Base-by-base conservation (phyloP, 2,797 vertebrate genomes). In the Rachycentron canadum region DNA sequence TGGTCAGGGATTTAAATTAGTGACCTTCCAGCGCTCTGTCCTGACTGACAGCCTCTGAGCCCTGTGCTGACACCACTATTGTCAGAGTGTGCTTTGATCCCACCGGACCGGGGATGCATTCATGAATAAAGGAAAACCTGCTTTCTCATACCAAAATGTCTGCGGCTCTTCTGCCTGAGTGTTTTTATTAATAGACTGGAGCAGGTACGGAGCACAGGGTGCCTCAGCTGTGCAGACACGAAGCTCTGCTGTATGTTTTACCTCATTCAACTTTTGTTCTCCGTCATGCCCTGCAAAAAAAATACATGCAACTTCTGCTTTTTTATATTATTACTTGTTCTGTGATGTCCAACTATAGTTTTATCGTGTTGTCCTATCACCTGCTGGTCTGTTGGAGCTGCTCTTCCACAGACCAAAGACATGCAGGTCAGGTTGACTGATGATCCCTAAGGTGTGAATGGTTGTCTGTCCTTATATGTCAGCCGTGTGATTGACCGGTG, bases 81-180 rank as follows among this genome's bases (percentile, higher is more conserved):
- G 79, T 92, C 81, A 61, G 73, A 38, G 45, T 25, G 11, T 2
- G 30, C 86, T 87, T 82, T 79, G 73, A 87, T 86, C 79, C 79
- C 65, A 3, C 5, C 2, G 25, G 59, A 5, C 49, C 30, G 30
- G 56, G 66, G 79, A 76, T 19, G 23, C 69, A 19, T 55, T 87
- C 76, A 78, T 76, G 84, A 84, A 84, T 81, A 73, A 78, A 70
- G 52, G 0, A 80, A 57, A 78, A 71, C 26, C 76, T 63, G 13
- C 59, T 34, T 16, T 70, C 65, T 26, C 21, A 32, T 5, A 19
- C 40, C 57, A 56, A 34, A 53, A 32, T 13, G 26, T 53, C 56
- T 30, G 0, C 14, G 40, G 45, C 52, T 32, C 45, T 65, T 67
- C 59, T 55, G 55, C 36, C 43, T 16, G 36, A 79, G 23, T 47